Evolutionary conservation across 2,797 vertebrate genomes (phyloP), one percentile per base, ranked within the genome.

Genomic region (Denticeps clupeoides): DNA sequence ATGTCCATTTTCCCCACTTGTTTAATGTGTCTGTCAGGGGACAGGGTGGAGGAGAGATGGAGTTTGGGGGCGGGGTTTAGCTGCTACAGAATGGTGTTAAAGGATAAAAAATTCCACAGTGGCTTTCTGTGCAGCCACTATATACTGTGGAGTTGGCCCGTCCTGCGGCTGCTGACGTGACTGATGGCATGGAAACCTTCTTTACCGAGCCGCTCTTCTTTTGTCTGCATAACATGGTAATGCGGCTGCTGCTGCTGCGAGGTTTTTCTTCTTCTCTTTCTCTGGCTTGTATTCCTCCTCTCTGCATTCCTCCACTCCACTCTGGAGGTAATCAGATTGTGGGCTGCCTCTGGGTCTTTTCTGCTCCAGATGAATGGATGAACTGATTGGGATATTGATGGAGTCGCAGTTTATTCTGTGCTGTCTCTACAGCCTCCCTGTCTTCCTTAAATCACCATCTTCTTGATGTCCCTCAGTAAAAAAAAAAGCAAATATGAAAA

Each of bases 1-100:
- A 81, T 78, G 71, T 74, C 77, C 72, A 77, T 83, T 82, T 77
- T 72, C 65, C 59, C 69, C 65, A 73, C 72, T 80, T 80, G 77
- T 76, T 79, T 77, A 81, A 83, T 78, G 79, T 78, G 74, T 61
- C 75, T 81, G 77, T 77, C 78, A 68, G 53, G 35, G 37, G 38
- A 51, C 47, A 41, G 41, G 64, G 16, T 22, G 21, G 6, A 18
- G 32, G 35, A 25, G 26, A 8, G 13, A 46, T 6, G 47, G 9
- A 38, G 38, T 58, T 57, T 66, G 45, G 62, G 43, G 26, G 59
- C 25, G 41, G 60, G 33, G 52, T 60, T 58, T 49, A 47, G 47
- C 45, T 40, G 41, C 33, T 42, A 42, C 51, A 40, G 43, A 45
- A 55, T 21, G 48, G 22, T 43, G 40, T 51, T 40, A 65, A 55